These are phyloP conservation scores for Prunella strophiata DNA, from an alignment of 2,797 vertebrate genomes.

Conservation along the genomic window DNA sequence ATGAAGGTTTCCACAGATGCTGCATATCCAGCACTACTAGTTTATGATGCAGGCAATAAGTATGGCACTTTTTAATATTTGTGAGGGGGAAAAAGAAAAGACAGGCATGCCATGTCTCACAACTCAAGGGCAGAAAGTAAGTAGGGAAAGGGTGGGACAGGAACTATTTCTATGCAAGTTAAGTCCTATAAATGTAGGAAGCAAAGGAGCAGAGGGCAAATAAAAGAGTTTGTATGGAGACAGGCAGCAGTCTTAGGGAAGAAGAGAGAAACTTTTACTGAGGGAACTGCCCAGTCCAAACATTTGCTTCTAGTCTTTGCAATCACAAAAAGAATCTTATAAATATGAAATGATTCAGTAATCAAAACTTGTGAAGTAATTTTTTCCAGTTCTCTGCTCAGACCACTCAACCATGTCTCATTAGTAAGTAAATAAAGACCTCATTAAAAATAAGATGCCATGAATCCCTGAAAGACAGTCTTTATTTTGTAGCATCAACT, in stretches of 20 bases:
- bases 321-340: background rate
- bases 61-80: background rate
- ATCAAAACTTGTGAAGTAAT: background rate
- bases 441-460: constrained; percentile 7
- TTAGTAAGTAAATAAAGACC: constrained; percentile 17
- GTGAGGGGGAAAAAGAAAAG: background rate
- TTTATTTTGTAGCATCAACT: background rate
- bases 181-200: background rate
- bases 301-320: background rate
- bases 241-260: background rate
- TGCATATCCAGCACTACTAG: background rate
- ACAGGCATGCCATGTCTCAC: background rate
- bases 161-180: background rate
- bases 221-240: background rate
- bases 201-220: background rate
- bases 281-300: background rate
- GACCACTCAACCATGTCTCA: background rate
- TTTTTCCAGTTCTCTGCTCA: constrained; percentile 6
- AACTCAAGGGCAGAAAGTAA: background rate
- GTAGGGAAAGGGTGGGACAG: background rate
- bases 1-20: background rate
- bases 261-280: background rate
- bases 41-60: background rate
- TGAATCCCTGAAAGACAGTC: background rate
- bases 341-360: background rate